Evolutionary conservation across 2,797 vertebrate genomes (phyloP).

Genomic region (Kryptopterus vitreolus): DNA sequence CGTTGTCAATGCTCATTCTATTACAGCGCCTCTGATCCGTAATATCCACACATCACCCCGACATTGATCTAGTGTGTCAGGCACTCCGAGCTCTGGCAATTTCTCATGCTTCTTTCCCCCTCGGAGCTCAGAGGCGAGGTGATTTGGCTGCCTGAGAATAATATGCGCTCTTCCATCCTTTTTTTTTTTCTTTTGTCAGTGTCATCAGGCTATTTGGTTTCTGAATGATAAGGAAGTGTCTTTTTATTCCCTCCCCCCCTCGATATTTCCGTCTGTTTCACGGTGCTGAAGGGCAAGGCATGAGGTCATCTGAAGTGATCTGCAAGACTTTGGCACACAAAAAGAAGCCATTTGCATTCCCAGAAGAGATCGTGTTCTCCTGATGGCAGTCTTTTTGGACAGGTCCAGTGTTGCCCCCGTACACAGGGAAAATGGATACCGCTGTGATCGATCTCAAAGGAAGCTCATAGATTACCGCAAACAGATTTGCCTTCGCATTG

Average conservation of each 20-base stretch:
- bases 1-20: constrained; percentile 60
- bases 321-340: constrained; percentile 68
- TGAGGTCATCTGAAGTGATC: constrained; percentile 66
- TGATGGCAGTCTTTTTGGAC: constrained; percentile 69
- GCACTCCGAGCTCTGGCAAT: constrained; percentile 42
- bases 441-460: constrained; percentile 57
- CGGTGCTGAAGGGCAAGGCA: constrained; percentile 66
- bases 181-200: constrained; percentile 61
- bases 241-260: no score
- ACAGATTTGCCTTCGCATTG: constrained; percentile 59
- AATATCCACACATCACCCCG: constrained; percentile 56
- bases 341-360: constrained; percentile 61
- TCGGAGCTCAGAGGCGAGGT: constrained; percentile 54
- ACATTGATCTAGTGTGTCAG: constrained; percentile 56
- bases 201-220: constrained; percentile 74
- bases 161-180: constrained; percentile 52
- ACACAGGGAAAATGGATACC: constrained; percentile 74
- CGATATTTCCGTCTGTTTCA: constrained; percentile 62
- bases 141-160: constrained; percentile 58
- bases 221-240: constrained; percentile 61
- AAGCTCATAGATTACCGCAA: constrained; percentile 66
- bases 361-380: constrained; percentile 76
- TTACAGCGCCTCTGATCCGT: constrained; percentile 58
- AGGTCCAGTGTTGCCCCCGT: constrained; percentile 66
- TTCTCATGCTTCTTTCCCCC: constrained; percentile 50